These are phyloP conservation scores for Erebia aethiops DNA, from an alignment of 2,888 invertebrate species.

Conservation along the genomic window DNA sequence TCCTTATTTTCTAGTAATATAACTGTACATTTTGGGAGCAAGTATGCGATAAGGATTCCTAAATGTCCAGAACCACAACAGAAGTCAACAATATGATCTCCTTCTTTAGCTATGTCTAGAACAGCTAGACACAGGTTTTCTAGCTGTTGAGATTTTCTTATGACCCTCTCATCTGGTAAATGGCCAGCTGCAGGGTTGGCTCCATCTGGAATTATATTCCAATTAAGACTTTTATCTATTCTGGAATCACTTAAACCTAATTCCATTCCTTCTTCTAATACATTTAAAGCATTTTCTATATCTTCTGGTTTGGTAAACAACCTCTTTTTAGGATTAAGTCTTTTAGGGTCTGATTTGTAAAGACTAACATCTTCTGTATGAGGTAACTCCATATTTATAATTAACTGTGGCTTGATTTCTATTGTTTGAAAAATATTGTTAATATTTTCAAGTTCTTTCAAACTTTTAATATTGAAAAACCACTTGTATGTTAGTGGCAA, in stretches of 20 bases:
- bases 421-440: constrained; percentile 42
- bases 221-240: constrained; percentile 76
- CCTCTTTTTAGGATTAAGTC: constrained; percentile 88
- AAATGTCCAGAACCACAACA: constrained; percentile 97
- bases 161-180: constrained; percentile 88
- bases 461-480: constrained; percentile 73
- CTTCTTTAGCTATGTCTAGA: constrained; percentile 85
- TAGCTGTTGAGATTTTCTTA: constrained; percentile 92
- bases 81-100: constrained; percentile 93
- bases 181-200: constrained; percentile 91
- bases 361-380: constrained; percentile 84
- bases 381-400: constrained; percentile 66
- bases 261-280: constrained; percentile 69
- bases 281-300: constrained; percentile 84
- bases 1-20: constrained; percentile 96
- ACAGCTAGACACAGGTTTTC: constrained; percentile 92
- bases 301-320: constrained; percentile 90
- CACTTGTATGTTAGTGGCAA: constrained; percentile 86
- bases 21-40: constrained; percentile 90
- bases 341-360: constrained; percentile 90
- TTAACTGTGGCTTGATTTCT: constrained; percentile 37
- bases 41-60: constrained; percentile 91
- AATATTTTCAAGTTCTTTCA: constrained; percentile 47
- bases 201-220: constrained; percentile 88
- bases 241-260: constrained; percentile 61